Conservation (phyloP, 2,888 invertebrate genomes). For the Athrips mouffetella region DNA sequence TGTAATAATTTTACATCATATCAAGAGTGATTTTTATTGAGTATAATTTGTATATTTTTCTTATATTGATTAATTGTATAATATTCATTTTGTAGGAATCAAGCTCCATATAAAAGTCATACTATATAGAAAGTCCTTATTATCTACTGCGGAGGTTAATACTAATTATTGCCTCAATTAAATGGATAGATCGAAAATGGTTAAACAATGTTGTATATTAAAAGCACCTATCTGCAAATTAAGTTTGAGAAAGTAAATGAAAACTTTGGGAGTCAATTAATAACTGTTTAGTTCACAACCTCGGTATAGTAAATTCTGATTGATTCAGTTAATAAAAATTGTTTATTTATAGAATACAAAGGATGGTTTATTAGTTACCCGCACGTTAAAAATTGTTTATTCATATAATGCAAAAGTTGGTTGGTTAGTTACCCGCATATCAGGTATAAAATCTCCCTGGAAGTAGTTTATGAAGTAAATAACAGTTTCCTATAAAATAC, state of each 20-base stretch:
- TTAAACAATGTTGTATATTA: slow-evolving; percentile 36
- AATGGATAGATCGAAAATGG: slow-evolving; percentile 40
- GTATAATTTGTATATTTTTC: slow-evolving; percentile 38
- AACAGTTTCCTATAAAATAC: slow-evolving; percentile 30
- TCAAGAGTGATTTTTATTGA: slow-evolving; percentile 33
- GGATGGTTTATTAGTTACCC: too few species aligned
- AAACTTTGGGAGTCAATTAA: slow-evolving; percentile 30
- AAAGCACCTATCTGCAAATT: slow-evolving; percentile 38
- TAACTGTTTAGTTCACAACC: slow-evolving; percentile 39
- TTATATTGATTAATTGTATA: slow-evolving; percentile 44
- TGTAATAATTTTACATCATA: slow-evolving; percentile 25
- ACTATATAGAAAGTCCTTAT: slow-evolving; percentile 45
- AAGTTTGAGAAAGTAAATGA: slow-evolving; percentile 10
- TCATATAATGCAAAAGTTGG: neutral
- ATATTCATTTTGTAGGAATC: slow-evolving; percentile 38
- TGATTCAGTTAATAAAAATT: neutral
- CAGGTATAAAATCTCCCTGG: slow-evolving; percentile 18
- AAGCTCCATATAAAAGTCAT: slow-evolving; percentile 54
- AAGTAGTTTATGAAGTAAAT: slow-evolving; percentile 28
- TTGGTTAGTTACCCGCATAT: neutral
- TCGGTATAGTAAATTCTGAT: slow-evolving; percentile 6
- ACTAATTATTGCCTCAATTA: slow-evolving; percentile 62
- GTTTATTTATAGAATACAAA: neutral
- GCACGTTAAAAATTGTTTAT: neutral
- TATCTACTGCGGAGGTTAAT: slow-evolving; percentile 43